phyloP scores from a whole-genome alignment of 2,113 vertebrate genomes.

The Megaleporinus macrocephalus region DNA sequence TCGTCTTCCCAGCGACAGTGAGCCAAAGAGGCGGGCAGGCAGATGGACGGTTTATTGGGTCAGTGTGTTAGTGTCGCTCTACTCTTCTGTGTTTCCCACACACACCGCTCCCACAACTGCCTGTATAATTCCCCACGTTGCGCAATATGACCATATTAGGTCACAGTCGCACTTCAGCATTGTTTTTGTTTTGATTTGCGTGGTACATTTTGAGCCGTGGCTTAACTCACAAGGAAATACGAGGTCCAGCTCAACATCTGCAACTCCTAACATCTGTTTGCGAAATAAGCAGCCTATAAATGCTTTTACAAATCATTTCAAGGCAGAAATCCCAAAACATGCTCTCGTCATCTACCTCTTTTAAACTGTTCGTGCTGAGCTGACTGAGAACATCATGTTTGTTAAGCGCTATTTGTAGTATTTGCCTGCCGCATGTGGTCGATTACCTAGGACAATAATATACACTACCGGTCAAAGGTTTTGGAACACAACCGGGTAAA shows the following conservation, averaged over 20 bases:
- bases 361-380: neutral
- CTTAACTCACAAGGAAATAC: neutral
- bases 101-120: neutral
- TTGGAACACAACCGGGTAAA: no score
- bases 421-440: no score
- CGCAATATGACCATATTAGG: slow-evolving; percentile 25
- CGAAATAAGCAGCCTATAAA: neutral
- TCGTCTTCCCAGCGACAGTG: neutral
- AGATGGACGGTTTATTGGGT: slow-evolving; percentile 56
- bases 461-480: no score
- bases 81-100: slow-evolving; percentile 31
- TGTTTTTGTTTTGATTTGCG: slow-evolving; percentile 43
- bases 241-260: slow-evolving; percentile 5
- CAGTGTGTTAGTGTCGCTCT: slow-evolving; percentile 47
- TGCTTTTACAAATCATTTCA: neutral
- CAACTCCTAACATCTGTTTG: neutral
- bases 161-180: neutral
- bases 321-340: neutral
- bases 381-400: no score
- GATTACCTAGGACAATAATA: no score
- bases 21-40: neutral
- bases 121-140: slow-evolving; percentile 51
- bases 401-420: no score
- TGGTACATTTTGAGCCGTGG: slow-evolving; percentile 1
- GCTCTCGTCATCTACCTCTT: neutral